Base-by-base conservation (phyloP, 2,797 vertebrate genomes). In the Cheirogaleus major region DNA sequence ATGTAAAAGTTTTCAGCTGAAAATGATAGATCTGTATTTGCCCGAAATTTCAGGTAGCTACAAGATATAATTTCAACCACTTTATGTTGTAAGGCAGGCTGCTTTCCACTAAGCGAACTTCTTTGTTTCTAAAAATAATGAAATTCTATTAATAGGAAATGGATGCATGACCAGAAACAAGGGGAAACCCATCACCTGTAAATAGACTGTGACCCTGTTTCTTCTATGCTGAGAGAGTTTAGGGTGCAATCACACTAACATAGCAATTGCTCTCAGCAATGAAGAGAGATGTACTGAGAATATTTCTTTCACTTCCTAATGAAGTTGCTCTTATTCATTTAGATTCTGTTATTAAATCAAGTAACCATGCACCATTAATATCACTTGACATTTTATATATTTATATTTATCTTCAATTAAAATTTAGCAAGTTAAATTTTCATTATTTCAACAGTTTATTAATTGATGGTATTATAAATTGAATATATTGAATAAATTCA, bases 121-220 rank as follows among this genome's bases (percentile, higher is more conserved):
- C 15, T 63, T 82, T 91, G 14, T 75, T 89, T 92, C 70, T 81
- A 95, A 96, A 96, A 91, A 45, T 80, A 80, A 92, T 18, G 61
- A 89, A 91, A 80, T 65, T 12, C 8, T 45, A 52, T 76, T 22
- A 89, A 82, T 15, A 94, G 63, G 38, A 52, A 38, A 93, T 69
- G 70, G 2, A 30, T 80, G 22, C 41, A 65, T 5, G 15, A 75
- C 55, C 20, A 65, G 48, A 79, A 83, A 73, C 45, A 90, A 96
- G 80, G 22, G 79, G 70, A 97, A 95, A 97, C 84, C 57, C 72
- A 82, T 48, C 50, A 96, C 97, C 72, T 55, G 32, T 90, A 98
- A 98, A 97, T 3, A 96, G 89, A 98, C 95, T 80, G 96, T 95
- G 93, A 97, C 70, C 96, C 52, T n/a, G 18, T 94, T 96, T 98